These are phyloP conservation scores for Alectoris magna DNA, from an alignment of 2,797 vertebrate genomes.

Conservation along the genomic window DNA sequence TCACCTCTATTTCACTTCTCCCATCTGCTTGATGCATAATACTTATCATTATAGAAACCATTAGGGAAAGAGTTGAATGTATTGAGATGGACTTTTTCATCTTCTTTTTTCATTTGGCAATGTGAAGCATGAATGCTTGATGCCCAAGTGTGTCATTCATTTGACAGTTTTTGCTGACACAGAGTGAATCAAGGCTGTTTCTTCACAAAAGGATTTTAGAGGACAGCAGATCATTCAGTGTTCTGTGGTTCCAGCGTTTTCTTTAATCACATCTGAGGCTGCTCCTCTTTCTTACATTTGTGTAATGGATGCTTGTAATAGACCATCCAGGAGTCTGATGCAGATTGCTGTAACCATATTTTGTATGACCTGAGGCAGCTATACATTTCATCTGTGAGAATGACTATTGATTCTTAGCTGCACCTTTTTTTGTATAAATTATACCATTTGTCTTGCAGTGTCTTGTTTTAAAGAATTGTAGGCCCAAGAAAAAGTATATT, in stretches of 20 bases:
- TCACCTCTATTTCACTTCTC: slow-evolving; percentile 26
- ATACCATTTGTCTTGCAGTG: neutral
- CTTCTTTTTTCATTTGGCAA: slow-evolving; percentile 33
- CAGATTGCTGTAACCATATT: neutral
- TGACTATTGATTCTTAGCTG: neutral
- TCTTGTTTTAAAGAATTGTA: neutral
- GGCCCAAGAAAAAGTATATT: neutral
- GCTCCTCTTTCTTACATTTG: neutral
- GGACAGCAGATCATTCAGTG: slow-evolving; percentile 3
- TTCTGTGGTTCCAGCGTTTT: neutral
- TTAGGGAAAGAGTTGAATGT: slow-evolving; percentile 19
- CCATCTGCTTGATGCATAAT: slow-evolving; percentile 35
- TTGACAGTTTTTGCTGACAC: slow-evolving; percentile 48
- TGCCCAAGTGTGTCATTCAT: slow-evolving; percentile 59
- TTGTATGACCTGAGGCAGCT: neutral
- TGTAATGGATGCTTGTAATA: neutral
- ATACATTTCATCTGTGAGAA: neutral
- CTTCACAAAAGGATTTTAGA: slow-evolving; percentile 31
- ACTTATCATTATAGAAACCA: slow-evolving; percentile 15
- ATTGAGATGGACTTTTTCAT: slow-evolving; percentile 44
- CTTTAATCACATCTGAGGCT: slow-evolving; percentile 3
- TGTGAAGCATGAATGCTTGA: neutral
- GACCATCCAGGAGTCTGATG: accelerated
- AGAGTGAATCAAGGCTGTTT: slow-evolving; percentile 30
- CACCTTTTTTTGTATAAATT: neutral